Conservation (phyloP, 2,888 invertebrate species). For the Isotomurus palustris region DNA sequence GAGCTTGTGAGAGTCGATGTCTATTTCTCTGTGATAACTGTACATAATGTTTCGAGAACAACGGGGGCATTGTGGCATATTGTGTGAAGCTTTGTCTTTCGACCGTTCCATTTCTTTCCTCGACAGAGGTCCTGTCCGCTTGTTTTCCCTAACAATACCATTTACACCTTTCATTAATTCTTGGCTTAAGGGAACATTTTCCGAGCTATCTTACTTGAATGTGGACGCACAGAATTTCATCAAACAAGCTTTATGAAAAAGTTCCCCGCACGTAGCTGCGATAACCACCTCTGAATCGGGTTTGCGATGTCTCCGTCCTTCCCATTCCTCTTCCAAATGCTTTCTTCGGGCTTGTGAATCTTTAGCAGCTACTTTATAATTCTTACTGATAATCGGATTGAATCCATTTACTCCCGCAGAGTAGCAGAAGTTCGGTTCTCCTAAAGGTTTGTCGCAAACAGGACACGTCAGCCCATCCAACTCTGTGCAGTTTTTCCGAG, state of each 20-base stretch:
- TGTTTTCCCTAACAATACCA: no score
- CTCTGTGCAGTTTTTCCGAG: no score
- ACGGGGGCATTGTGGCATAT: constrained; percentile 4
- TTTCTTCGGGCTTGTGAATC: no score
- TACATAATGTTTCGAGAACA: not conserved
- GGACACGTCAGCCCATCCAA: not conserved
- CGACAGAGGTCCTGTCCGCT: no score
- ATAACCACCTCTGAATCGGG: constrained; percentile 8
- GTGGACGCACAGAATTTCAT: constrained; percentile 10
- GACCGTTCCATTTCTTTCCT: not conserved
- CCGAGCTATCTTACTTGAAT: not conserved
- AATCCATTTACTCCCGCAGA: not conserved
- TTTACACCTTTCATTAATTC: no score
- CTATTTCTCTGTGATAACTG: not conserved
- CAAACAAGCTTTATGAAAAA: constrained; percentile 19
- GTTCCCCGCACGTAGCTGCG: constrained; percentile 19
- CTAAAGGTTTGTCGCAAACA: not conserved
- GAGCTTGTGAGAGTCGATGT: not conserved
- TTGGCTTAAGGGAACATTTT: no score
- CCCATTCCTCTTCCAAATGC: constrained; percentile 16
- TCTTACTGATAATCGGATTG: not conserved
- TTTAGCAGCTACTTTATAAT: no score
- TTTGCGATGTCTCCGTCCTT: not conserved
- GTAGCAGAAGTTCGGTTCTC: not conserved
- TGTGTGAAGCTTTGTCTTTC: not conserved